These are phyloP conservation scores for Eurosta solidaginis DNA, from an alignment of 1,140 invertebrate species.

Conservation along the genomic window DNA sequence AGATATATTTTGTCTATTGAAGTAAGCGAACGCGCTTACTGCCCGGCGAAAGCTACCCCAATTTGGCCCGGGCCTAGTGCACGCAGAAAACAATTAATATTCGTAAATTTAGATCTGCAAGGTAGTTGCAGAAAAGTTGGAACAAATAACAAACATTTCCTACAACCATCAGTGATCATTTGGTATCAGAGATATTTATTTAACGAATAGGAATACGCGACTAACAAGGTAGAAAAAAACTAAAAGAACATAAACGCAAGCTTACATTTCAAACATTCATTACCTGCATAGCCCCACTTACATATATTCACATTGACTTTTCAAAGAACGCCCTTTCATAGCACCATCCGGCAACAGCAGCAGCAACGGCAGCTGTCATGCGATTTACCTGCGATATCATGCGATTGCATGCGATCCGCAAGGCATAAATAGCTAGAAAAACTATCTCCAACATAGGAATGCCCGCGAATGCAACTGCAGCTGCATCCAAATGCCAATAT, in stretches of 20 bases:
- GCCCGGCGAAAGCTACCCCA: no score
- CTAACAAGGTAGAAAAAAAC: not conserved
- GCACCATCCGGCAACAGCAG: not conserved
- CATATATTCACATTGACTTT: not conserved
- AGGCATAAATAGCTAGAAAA: not conserved
- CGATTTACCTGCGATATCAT: not conserved
- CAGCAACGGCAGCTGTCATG: not conserved
- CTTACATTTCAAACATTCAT: not conserved
- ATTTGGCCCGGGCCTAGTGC: no score
- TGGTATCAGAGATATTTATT: no score
- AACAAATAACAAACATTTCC: no score
- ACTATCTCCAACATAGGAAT: not conserved
- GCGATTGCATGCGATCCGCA: not conserved
- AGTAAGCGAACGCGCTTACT: no score
- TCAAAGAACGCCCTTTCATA: not conserved
- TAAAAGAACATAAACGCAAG: not conserved
- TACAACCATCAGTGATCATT: no score
- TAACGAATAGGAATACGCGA: not conserved
- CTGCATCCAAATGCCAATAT: not conserved
- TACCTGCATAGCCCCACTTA: not conserved
- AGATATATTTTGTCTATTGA: no score
- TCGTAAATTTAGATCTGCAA: no score
- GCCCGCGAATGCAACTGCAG: not conserved
- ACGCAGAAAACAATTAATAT: no score
- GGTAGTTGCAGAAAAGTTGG: no score